phyloP scores from a whole-genome alignment of 2,797 vertebrate species.

The Sandelia bainsii region DNA sequence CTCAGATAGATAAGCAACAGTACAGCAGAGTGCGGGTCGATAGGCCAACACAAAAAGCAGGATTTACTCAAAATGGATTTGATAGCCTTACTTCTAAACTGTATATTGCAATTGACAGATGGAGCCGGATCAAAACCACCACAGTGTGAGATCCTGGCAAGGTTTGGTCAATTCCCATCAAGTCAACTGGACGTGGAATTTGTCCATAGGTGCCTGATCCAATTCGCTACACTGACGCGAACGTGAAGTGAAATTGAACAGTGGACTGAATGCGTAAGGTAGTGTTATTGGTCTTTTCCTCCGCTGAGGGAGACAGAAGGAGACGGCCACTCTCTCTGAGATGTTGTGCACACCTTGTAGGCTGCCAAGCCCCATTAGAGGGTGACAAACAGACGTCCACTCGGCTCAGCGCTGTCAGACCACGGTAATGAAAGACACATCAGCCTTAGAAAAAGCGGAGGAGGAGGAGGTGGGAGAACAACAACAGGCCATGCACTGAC shows the following conservation, averaged over 20 bases:
- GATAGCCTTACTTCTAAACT: slow-evolving; percentile 65
- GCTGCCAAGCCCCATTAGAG: slow-evolving; percentile 81
- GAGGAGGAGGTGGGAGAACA: slow-evolving; percentile 32
- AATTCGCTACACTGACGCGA: slow-evolving; percentile 70
- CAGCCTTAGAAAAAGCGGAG: slow-evolving; percentile 69
- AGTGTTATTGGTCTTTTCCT: slow-evolving; percentile 79
- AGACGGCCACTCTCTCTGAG: slow-evolving; percentile 72
- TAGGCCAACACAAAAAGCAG: slow-evolving; percentile 62
- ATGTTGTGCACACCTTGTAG: slow-evolving; percentile 77
- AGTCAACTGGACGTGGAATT: slow-evolving; percentile 77
- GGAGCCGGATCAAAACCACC: slow-evolving; percentile 63
- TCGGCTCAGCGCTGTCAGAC: slow-evolving; percentile 75
- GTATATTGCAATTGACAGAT: slow-evolving; percentile 74
- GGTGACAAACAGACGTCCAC: slow-evolving; percentile 79
- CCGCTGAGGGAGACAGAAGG: slow-evolving; percentile 57
- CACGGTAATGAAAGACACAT: slow-evolving; percentile 81
- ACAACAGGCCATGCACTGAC: slow-evolving; percentile 61
- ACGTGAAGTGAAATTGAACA: slow-evolving; percentile 78
- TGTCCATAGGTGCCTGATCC: slow-evolving; percentile 79
- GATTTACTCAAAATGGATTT: slow-evolving; percentile 75
- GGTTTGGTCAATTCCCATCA: slow-evolving; percentile 80
- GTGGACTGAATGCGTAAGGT: slow-evolving; percentile 54
- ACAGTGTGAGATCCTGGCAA: slow-evolving; percentile 54
- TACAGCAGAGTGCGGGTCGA: slow-evolving; percentile 63
- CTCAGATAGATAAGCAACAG: slow-evolving; percentile 59